Conservation (phyloP, 2,888 invertebrate genomes). For the Meloe dianella region DNA sequence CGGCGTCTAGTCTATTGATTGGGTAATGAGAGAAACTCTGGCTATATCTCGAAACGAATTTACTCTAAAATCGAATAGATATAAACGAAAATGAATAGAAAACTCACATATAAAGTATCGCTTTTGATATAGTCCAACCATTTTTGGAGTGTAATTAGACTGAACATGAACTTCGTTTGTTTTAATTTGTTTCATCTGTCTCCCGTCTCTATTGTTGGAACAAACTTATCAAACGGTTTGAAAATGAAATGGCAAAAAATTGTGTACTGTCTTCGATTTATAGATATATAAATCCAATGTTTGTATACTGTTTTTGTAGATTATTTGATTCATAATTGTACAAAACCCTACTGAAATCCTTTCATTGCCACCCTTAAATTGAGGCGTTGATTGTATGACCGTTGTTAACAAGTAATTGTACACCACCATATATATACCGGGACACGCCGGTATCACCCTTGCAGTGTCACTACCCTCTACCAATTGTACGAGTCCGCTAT, state of each 20-base stretch:
- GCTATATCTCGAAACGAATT: constrained; percentile 7
- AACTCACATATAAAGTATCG: neutral
- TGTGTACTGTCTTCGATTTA: too few species aligned
- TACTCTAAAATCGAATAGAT: constrained; percentile 3
- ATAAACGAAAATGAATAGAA: neutral
- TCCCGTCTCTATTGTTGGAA: neutral
- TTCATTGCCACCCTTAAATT: constrained; percentile 5
- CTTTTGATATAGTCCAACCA: neutral
- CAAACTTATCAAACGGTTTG: too few species aligned
- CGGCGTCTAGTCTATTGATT: constrained; percentile 56
- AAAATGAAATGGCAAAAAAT: too few species aligned
- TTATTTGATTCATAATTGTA: neutral
- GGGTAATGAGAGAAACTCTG: constrained; percentile 1
- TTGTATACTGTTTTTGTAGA: constrained; percentile 6
- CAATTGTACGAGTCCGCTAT: too few species aligned
- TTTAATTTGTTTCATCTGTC: neutral
- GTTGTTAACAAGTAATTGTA: constrained; percentile 13
- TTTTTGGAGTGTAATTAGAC: neutral
- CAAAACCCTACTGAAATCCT: neutral
- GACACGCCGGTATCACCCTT: too few species aligned
- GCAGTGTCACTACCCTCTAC: too few species aligned
- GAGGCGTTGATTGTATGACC: constrained; percentile 8
- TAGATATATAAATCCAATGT: neutral
- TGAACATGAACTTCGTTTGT: neutral
- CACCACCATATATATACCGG: too few species aligned